Percentiles rank a stretch among this genome's conserved stretches.
These are phyloP conservation scores for Saturnia pavonia DNA, from an alignment of 2,888 invertebrate species.

Conservation along the genomic window DNA sequence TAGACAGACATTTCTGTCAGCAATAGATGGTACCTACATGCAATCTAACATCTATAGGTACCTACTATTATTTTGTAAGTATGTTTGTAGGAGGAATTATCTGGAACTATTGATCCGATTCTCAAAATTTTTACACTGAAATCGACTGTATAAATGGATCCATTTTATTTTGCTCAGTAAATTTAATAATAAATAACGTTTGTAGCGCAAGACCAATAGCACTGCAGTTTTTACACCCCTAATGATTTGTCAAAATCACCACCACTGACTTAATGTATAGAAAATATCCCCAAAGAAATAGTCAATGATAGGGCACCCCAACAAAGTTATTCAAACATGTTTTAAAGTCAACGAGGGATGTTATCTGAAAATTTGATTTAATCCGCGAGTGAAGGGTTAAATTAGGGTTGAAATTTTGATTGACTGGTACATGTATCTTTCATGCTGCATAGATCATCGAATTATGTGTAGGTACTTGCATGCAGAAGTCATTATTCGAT, in stretches of 20 bases:
- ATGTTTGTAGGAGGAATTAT: too few species aligned
- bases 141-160: background rate
- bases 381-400: conserved; percentile 15
- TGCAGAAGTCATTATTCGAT: too few species aligned
- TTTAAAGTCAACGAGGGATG: conserved; percentile 38
- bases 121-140: too few species aligned
- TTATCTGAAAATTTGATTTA: conserved; percentile 20
- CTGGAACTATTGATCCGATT: too few species aligned
- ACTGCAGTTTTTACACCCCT: background rate
- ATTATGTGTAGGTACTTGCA: too few species aligned
- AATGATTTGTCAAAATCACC: conserved; percentile 19
- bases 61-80: too few species aligned
- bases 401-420: conserved; percentile 11
- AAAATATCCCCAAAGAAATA: background rate
- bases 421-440: background rate
- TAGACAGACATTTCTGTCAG: too few species aligned
- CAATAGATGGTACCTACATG: too few species aligned
- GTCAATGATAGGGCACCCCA: conserved; percentile 15
- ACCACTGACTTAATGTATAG: background rate
- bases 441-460: too few species aligned
- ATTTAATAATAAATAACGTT: background rate
- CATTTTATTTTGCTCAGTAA: background rate
- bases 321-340: conserved; percentile 40
- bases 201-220: background rate
- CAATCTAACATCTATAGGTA: too few species aligned